Conservation (phyloP, 2,888 invertebrate genomes). For the Agrochola macilenta region DNA sequence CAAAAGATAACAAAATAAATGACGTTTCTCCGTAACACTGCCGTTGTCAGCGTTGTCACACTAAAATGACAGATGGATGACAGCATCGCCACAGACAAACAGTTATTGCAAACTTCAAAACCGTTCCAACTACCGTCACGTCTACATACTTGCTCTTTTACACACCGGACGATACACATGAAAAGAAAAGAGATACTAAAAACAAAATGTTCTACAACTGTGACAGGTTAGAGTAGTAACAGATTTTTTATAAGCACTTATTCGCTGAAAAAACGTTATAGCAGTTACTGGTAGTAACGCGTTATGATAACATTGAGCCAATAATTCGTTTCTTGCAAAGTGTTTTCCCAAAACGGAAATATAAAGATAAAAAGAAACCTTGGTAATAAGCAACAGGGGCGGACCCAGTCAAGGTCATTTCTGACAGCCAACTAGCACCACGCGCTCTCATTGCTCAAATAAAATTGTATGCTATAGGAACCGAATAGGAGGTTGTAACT, state of each 20-base stretch:
- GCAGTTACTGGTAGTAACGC: not conserved
- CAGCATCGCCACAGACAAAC: constrained; percentile 19
- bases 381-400: too few relatives aligned
- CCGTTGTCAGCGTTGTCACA: constrained; percentile 22
- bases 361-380: too few relatives aligned
- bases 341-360: too few relatives aligned
- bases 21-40: constrained; percentile 56
- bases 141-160: constrained; percentile 27
- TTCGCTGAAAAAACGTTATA: not conserved
- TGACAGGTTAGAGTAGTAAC: constrained; percentile 21
- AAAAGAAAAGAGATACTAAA: constrained; percentile 24
- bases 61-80: constrained; percentile 30
- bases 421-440: too few relatives aligned
- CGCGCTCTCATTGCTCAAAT: too few relatives aligned
- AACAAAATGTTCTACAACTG: constrained; percentile 21
- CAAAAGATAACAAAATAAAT: constrained; percentile 61
- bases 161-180: not conserved
- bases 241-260: not conserved
- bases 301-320: not conserved
- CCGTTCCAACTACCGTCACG: constrained; percentile 17
- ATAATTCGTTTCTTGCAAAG: too few relatives aligned
- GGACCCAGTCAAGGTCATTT: too few relatives aligned
- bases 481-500: too few relatives aligned
- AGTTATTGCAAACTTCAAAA: not conserved
- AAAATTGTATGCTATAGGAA: too few relatives aligned